Conservation (phyloP, 2,797 vertebrate genomes). For the Leptatherina wallacei region DNA sequence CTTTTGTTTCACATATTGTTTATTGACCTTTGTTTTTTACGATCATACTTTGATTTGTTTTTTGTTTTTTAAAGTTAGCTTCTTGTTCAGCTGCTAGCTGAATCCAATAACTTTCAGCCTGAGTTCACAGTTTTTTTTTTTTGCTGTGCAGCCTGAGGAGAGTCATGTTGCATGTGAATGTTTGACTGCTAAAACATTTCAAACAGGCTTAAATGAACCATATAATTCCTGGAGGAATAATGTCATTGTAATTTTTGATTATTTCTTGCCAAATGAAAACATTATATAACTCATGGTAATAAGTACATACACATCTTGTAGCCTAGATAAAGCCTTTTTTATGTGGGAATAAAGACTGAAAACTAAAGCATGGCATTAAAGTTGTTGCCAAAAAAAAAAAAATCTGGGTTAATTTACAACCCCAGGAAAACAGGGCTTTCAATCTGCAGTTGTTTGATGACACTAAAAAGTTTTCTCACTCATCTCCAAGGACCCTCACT, state of each 20-base stretch:
- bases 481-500: slow-evolving; percentile 27
- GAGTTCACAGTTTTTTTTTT: background rate
- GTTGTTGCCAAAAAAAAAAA: background rate
- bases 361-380: background rate
- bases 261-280: background rate
- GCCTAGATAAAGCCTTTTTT: background rate
- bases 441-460: slow-evolving; percentile 15
- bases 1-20: background rate
- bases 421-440: background rate
- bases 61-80: slow-evolving; percentile 9
- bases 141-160: background rate
- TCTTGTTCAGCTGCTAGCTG: background rate
- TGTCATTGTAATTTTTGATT: background rate
- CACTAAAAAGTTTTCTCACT: slow-evolving; percentile 18
- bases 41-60: slow-evolving; percentile 7
- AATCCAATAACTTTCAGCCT: background rate
- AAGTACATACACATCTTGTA: background rate
- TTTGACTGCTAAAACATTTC: background rate
- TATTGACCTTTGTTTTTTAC: background rate
- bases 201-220: background rate
- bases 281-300: background rate
- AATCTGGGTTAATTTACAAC: background rate
- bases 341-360: slow-evolving; percentile 6
- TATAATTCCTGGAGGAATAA: background rate
- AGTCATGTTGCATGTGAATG: background rate